Percentiles rank a stretch among this genome's conserved stretches.
These are phyloP conservation scores for Acronicta aceris DNA, from an alignment of 2,888 invertebrate species.

Conservation along the genomic window DNA sequence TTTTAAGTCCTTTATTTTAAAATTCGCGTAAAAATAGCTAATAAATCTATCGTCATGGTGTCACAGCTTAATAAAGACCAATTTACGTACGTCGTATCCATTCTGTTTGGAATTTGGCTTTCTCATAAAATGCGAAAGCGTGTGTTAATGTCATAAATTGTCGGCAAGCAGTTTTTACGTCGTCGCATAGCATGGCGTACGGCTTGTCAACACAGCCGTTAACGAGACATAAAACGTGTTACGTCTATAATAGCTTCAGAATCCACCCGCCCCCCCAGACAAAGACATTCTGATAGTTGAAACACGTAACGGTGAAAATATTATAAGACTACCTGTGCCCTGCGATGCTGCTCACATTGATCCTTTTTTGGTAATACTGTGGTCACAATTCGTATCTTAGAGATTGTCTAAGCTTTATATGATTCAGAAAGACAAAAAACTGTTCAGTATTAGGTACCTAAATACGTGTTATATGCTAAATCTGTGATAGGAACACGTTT, in stretches of 20 bases:
- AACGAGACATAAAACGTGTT: conserved; percentile 58
- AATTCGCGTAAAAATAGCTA: no score
- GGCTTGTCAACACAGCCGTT: conserved; percentile 61
- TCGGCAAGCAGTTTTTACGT: conserved; percentile 14
- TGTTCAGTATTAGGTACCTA: no score
- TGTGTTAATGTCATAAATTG: conserved; percentile 31
- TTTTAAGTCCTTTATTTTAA: no score
- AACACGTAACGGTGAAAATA: not conserved
- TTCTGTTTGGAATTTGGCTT: conserved; percentile 9
- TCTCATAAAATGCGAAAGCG: conserved; percentile 11
- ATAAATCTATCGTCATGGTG: no score
- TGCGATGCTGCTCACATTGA: no score
- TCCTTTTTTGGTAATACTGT: no score
- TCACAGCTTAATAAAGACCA: not conserved
- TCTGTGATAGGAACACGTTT: no score
- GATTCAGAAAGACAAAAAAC: no score
- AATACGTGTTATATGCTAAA: no score
- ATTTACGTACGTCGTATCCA: not conserved
- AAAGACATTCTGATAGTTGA: no score
- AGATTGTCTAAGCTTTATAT: no score
- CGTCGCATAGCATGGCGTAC: conserved; percentile 43
- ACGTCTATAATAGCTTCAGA: conserved; percentile 24
- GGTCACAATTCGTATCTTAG: no score
- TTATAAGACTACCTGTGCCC: not conserved
- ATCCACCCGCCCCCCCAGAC: not conserved